Evolutionary conservation across 2,888 invertebrate species (phyloP).

Genomic region (Cantharis lateralis): DNA sequence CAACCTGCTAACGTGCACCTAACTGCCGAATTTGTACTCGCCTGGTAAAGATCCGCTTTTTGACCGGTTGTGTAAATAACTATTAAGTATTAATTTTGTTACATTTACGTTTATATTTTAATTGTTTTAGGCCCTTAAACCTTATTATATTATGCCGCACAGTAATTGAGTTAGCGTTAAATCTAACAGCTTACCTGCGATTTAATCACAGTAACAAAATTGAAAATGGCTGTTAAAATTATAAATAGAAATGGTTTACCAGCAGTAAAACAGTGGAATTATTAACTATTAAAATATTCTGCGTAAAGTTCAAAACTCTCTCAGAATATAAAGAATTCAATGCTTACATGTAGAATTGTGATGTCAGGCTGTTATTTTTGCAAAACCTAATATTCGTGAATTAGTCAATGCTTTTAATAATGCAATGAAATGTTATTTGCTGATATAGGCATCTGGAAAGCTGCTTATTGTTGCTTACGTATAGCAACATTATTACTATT

Average conservation of each 20-base stretch:
- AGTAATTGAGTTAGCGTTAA: not conserved
- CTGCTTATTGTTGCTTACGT: not conserved
- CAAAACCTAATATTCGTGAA: not conserved
- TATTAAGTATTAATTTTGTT: not conserved
- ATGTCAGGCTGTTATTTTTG: not conserved
- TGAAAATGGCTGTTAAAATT: not conserved
- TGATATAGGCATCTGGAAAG: not conserved
- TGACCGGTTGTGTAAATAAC: too few relatives aligned
- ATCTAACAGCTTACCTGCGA: not conserved
- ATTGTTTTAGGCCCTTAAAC: not conserved
- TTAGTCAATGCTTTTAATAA: not conserved
- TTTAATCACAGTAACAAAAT: not conserved
- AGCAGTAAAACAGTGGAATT: not conserved
- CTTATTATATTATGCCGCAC: not conserved
- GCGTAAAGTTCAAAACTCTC: not conserved
- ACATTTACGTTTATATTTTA: not conserved
- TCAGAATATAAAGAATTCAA: not conserved
- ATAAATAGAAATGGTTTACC: not conserved
- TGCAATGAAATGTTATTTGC: not conserved
- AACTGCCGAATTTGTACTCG: too few relatives aligned
- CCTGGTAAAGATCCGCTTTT: too few relatives aligned
- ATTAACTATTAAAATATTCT: not conserved
- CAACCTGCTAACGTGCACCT: too few relatives aligned
- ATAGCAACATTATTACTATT: not conserved
- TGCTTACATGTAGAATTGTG: not conserved